Evolutionary conservation across 2,888 invertebrate genomes (phyloP).

Genomic region (Synergus itoensis): DNA sequence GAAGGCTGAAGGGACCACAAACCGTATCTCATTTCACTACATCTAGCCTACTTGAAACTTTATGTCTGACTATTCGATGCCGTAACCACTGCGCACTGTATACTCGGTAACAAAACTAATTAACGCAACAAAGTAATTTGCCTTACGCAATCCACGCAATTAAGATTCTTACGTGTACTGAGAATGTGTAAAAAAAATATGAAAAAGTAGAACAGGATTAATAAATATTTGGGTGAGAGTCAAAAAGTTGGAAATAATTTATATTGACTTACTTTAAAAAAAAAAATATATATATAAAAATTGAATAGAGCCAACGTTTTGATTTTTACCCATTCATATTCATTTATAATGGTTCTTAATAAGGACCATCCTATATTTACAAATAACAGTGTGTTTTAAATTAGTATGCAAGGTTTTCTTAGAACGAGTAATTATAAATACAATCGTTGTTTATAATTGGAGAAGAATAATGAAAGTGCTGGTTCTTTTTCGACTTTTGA

Average conservation of each 20-base stretch:
- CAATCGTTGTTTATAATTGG: background rate
- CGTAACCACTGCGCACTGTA: slow-evolving; percentile 13
- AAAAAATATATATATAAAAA: too few species aligned
- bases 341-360: too few species aligned
- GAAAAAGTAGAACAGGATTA: background rate
- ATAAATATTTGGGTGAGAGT: background rate
- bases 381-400: too few species aligned
- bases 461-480: background rate
- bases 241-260: too few species aligned
- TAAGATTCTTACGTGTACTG: background rate
- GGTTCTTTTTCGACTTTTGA: background rate
- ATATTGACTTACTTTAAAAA: too few species aligned
- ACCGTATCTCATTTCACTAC: slow-evolving; percentile 17
- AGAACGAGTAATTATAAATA: too few species aligned
- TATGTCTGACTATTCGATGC: slow-evolving; percentile 22
- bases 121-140: background rate
- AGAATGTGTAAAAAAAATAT: background rate
- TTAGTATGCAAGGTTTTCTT: too few species aligned
- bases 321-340: too few species aligned
- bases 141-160: background rate
- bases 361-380: too few species aligned
- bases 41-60: slow-evolving; percentile 33
- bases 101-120: slow-evolving; percentile 34
- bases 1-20: slow-evolving; percentile 17
- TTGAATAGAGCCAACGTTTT: too few species aligned